A percentile compares a stretch with the other conserved stretches of the same genome.
Evolutionary conservation across 2,888 invertebrate species (phyloP).

Genomic region (Julus scanicus): DNA sequence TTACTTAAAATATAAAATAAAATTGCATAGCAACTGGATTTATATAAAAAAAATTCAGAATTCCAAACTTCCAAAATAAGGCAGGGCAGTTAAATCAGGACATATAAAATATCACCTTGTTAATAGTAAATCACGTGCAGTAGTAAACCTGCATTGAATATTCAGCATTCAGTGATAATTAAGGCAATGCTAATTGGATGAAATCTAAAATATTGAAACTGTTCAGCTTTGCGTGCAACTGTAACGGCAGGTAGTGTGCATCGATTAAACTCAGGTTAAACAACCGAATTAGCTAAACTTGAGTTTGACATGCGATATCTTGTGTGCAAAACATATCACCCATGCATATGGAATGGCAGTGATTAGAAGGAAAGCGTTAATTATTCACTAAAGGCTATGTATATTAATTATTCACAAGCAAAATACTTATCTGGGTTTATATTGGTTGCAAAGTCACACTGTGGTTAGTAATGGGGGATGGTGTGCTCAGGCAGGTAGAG

Average conservation of each 20-base stretch:
- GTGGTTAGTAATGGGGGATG: constrained; percentile 18
- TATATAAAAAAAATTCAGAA: no score
- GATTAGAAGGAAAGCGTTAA: background rate
- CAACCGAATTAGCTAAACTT: background rate
- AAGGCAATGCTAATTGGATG: background rate
- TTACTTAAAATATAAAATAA: background rate
- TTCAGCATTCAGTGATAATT: background rate
- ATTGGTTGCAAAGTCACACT: constrained; percentile 17
- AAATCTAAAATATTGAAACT: background rate
- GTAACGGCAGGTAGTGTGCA: background rate
- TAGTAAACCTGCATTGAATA: background rate
- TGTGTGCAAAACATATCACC: background rate
- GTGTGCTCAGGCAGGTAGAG: background rate
- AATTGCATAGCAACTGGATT: no score
- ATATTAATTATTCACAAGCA: background rate
- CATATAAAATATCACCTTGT: background rate
- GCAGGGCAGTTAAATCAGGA: background rate
- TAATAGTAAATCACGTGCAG: background rate
- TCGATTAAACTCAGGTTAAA: background rate
- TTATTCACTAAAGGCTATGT: background rate
- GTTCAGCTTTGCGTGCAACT: background rate
- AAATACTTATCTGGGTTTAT: constrained; percentile 18
- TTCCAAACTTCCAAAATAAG: background rate
- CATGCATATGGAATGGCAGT: background rate
- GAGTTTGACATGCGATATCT: background rate